Percentiles rank a stretch among this genome's conserved stretches.
Evolutionary conservation across 1,140 invertebrate genomes (phyloP).

Genomic region (Drosophila lacteicornis): DNA sequence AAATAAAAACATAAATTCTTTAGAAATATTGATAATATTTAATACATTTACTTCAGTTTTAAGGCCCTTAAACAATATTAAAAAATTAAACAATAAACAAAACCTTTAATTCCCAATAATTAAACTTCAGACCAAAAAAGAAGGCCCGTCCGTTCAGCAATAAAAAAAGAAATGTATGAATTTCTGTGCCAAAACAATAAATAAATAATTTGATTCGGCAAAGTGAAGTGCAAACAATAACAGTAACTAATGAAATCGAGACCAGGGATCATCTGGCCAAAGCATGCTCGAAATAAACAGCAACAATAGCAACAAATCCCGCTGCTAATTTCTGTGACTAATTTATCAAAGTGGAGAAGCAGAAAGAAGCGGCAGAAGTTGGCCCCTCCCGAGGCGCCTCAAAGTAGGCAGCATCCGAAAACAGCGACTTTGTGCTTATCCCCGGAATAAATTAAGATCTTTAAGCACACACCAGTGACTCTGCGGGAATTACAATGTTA

Average conservation of each 20-base stretch:
- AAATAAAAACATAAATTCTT: too few relatives aligned
- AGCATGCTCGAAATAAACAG: constrained; percentile 27
- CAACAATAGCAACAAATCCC: constrained; percentile 8
- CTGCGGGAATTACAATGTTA: too few relatives aligned
- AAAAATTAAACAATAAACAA: not conserved
- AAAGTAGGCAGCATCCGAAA: constrained; percentile 37
- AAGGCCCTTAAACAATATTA: not conserved
- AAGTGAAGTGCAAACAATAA: constrained; percentile 41
- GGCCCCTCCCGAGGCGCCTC: constrained; percentile 4
- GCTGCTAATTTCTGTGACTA: constrained; percentile 44
- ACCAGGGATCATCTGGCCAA: constrained; percentile 23
- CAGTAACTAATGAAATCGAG: constrained; percentile 7
- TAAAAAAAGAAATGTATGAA: not conserved
- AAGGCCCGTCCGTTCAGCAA: constrained; percentile 15
- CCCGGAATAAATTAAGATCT: constrained; percentile 19
- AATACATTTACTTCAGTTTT: not conserved
- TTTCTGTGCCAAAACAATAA: constrained; percentile 4
- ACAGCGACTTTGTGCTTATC: constrained; percentile 4
- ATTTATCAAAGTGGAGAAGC: constrained; percentile 20
- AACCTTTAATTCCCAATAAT: not conserved
- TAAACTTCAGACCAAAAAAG: not conserved
- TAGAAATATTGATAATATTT: too few relatives aligned
- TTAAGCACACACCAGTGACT: not conserved
- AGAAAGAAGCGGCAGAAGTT: not conserved
- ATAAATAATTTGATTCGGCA: constrained; percentile 2